These are phyloP conservation scores for Limenitis camilla DNA, from an alignment of 2,888 invertebrate species.

Conservation along the genomic window DNA sequence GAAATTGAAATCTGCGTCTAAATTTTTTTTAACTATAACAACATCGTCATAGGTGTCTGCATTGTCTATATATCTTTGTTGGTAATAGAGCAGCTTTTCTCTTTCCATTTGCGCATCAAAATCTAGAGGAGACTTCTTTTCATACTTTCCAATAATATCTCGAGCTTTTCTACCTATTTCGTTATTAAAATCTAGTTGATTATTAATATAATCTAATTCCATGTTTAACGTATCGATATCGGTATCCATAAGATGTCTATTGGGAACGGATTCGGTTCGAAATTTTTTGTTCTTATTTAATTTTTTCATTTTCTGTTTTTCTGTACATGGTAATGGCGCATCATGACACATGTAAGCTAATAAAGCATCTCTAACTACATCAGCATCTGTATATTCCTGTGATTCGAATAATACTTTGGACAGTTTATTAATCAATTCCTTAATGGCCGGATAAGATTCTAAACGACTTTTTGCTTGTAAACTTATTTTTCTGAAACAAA, in stretches of 20 bases:
- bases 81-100: conserved; percentile 65
- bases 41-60: conserved; percentile 66
- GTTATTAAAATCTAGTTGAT: conserved; percentile 60
- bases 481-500: conserved; percentile 59
- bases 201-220: conserved; percentile 64
- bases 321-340: conserved; percentile 83
- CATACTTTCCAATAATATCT: conserved; percentile 60
- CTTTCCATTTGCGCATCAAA: conserved; percentile 72
- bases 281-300: conserved; percentile 38
- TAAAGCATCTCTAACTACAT: conserved; percentile 84
- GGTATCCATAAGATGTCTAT: conserved; percentile 48
- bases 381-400: conserved; percentile 79
- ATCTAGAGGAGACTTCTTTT: conserved; percentile 57
- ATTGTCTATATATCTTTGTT: conserved; percentile 61
- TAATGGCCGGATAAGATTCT: conserved; percentile 82
- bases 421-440: conserved; percentile 79
- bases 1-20: conserved; percentile 70
- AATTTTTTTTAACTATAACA: conserved; percentile 65
- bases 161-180: conserved; percentile 62
- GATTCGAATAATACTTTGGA: conserved; percentile 80
- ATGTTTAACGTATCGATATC: conserved; percentile 62
- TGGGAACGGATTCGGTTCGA: conserved; percentile 29
- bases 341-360: conserved; percentile 91
- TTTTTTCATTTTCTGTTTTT: conserved; percentile 42
- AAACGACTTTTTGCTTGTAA: conserved; percentile 78